Evolutionary conservation across 1,140 invertebrate species (phyloP).

Genomic region (Drosophila virilis): DNA sequence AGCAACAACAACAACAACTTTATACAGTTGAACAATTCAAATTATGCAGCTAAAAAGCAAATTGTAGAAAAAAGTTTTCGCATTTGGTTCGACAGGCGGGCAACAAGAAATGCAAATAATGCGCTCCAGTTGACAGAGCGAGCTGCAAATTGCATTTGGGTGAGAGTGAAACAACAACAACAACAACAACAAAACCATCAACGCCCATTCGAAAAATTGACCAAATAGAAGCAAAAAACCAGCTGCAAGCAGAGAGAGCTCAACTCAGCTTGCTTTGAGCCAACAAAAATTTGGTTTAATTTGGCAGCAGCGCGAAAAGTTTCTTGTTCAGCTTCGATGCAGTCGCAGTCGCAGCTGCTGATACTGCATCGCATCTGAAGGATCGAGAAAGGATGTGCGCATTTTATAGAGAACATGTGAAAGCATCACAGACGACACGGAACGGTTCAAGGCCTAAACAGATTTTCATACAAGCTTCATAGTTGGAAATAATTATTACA

Average conservation of each 20-base stretch:
- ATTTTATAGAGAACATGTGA: background rate
- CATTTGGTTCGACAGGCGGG: slow-evolving; percentile 40
- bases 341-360: background rate
- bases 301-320: slow-evolving; percentile 61
- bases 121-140: slow-evolving; percentile 53
- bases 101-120: slow-evolving; percentile 71
- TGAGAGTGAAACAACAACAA: slow-evolving; percentile 20
- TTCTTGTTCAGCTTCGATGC: slow-evolving; percentile 27
- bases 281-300: slow-evolving; percentile 66
- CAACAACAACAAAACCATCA: too few species aligned
- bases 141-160: slow-evolving; percentile 63
- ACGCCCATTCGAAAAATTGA: slow-evolving; percentile 38
- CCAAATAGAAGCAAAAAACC: slow-evolving; percentile 22
- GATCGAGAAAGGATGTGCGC: background rate
- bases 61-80: slow-evolving; percentile 39
- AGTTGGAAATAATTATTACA: too few species aligned
- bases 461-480: too few species aligned
- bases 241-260: slow-evolving; percentile 1
- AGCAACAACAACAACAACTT: background rate
- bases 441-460: too few species aligned
- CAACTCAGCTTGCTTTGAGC: slow-evolving; percentile 42
- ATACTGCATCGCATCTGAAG: background rate
- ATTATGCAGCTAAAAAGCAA: slow-evolving; percentile 23
- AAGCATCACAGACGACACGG: too few species aligned
- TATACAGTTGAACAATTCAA: slow-evolving; percentile 26